Evolutionary conservation across 2,797 vertebrate genomes (phyloP).

Genomic region (Echiichthys vipera): DNA sequence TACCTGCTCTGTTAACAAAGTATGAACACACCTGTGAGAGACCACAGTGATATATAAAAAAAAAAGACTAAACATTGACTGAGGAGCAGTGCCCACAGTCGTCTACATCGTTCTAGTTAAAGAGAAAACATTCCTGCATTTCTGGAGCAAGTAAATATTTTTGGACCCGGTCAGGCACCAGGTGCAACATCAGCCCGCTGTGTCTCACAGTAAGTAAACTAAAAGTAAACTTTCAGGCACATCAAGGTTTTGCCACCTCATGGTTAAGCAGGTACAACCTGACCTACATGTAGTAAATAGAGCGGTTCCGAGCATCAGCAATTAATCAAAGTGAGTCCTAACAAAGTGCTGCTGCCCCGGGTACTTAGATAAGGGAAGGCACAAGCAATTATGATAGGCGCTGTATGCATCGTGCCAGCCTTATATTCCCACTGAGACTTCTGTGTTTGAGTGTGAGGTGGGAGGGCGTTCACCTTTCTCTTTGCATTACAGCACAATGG

Average conservation of each 20-base stretch:
- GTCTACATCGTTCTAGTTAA: not conserved
- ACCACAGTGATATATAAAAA: not conserved
- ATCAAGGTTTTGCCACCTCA: slow-evolving; percentile 56
- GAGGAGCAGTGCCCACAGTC: not conserved
- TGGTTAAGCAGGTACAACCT: slow-evolving; percentile 67
- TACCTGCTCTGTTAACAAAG: not conserved
- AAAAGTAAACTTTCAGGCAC: slow-evolving; percentile 63
- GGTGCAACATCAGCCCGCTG: slow-evolving; percentile 53
- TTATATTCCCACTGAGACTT: slow-evolving; percentile 50
- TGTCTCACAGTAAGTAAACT: slow-evolving; percentile 42
- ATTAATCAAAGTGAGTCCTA: slow-evolving; percentile 81
- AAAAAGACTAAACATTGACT: not conserved
- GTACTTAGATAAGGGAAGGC: slow-evolving; percentile 62
- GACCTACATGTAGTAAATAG: slow-evolving; percentile 81
- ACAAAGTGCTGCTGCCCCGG: slow-evolving; percentile 74
- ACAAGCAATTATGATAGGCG: slow-evolving; percentile 64
- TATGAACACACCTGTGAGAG: not conserved
- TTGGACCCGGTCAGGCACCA: slow-evolving; percentile 38
- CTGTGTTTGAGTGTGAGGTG: slow-evolving; percentile 34
- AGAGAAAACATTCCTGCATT: slow-evolving; percentile 9
- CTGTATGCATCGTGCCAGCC: slow-evolving; percentile 15
- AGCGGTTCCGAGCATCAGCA: slow-evolving; percentile 66
- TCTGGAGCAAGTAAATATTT: slow-evolving; percentile 54
- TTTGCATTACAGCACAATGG: slow-evolving; percentile 49
- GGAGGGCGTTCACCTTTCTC: slow-evolving; percentile 45